Percentiles rank a stretch among this genome's conserved stretches.
Evolutionary conservation across 1,140 invertebrate species (phyloP).

Genomic region (Ceratina calcarata): DNA sequence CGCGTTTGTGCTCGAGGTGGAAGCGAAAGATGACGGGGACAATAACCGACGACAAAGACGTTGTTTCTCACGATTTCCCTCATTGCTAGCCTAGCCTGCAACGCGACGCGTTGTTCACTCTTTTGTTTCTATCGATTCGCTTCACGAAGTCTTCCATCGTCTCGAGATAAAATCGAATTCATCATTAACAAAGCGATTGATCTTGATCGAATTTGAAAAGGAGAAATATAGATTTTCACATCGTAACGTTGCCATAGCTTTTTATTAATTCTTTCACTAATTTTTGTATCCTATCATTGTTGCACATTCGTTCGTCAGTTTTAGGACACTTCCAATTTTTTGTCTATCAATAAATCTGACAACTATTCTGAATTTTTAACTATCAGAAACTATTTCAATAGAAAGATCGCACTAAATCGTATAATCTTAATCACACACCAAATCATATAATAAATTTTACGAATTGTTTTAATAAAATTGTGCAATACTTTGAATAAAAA

Average conservation of each 20-base stretch:
- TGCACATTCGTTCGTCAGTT: too few species aligned
- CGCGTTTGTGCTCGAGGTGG: neutral
- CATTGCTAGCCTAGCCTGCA: neutral
- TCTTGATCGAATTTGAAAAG: neutral
- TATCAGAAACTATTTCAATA: too few species aligned
- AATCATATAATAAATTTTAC: too few species aligned
- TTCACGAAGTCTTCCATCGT: neutral
- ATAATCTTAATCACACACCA: too few species aligned
- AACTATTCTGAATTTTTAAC: too few species aligned
- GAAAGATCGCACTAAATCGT: too few species aligned
- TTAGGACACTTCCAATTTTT: too few species aligned
- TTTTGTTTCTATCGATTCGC: constrained; percentile 26
- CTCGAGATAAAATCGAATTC: neutral
- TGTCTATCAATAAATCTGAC: too few species aligned
- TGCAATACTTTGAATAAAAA: too few species aligned
- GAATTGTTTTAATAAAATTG: too few species aligned
- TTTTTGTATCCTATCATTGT: too few species aligned
- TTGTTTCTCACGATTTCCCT: constrained; percentile 4
- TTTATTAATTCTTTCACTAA: too few species aligned
- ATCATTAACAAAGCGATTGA: neutral
- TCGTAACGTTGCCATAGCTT: neutral
- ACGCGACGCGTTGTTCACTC: constrained; percentile 10
- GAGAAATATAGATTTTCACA: neutral
- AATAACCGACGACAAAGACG: constrained; percentile 31
- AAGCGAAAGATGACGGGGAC: neutral